Conservation (phyloP, 2,113 vertebrate genomes). For the Echinops telfairi region DNA sequence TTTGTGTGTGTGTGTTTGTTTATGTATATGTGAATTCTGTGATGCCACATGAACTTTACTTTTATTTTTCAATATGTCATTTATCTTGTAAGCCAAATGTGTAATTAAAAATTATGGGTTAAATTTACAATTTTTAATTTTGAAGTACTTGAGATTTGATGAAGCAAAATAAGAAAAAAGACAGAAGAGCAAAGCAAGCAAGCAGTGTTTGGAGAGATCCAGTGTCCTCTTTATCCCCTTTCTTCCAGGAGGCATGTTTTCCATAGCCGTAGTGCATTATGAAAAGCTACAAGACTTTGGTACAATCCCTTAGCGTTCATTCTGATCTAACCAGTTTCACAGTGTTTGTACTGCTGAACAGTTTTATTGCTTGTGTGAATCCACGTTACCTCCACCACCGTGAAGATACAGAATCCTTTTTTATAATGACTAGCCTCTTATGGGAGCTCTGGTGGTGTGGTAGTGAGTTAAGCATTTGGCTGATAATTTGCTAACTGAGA, state of each 20-base stretch:
- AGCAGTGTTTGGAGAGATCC: background rate
- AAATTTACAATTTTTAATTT: no score
- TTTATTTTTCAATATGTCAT: background rate
- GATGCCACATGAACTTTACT: background rate
- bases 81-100: background rate
- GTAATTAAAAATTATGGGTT: background rate
- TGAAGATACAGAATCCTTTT: background rate
- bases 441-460: no score
- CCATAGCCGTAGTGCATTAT: background rate
- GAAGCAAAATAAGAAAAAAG: no score
- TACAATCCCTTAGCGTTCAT: background rate
- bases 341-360: background rate
- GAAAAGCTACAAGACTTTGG: background rate
- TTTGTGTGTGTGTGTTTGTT: background rate
- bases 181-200: no score
- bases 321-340: background rate
- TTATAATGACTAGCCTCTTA: no score
- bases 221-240: background rate
- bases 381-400: background rate
- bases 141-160: no score
- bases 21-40: conserved; percentile 7
- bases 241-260: background rate
- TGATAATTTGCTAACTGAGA: no score
- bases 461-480: no score
- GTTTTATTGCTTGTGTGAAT: background rate